Percentiles rank a stretch among this genome's conserved stretches.
phyloP scores from a whole-genome alignment of 2,888 invertebrate species.

The Micropterix aruncella region DNA sequence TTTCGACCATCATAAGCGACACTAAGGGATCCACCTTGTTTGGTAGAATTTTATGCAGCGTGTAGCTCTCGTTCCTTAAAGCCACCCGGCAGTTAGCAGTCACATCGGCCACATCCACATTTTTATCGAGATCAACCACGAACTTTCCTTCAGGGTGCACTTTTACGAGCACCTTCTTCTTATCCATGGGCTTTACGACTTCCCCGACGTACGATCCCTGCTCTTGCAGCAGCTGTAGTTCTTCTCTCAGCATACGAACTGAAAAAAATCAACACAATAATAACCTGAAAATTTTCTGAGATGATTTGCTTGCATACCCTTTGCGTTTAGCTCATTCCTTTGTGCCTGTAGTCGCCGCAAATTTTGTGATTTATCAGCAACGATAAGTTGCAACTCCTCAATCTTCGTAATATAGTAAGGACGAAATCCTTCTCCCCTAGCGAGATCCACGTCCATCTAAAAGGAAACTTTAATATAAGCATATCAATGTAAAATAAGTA shows the following conservation, averaged over 20 bases:
- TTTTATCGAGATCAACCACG: constrained; percentile 97
- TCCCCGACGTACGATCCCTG: constrained; percentile 99
- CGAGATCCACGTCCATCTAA: constrained; percentile 61
- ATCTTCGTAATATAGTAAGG: constrained; percentile 97
- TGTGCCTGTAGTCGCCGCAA: constrained; percentile 94
- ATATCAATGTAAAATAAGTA: background rate
- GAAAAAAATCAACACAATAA: constrained; percentile 13
- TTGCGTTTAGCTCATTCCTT: constrained; percentile 96
- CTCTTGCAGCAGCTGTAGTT: constrained; percentile 89
- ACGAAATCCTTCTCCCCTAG: constrained; percentile 78
- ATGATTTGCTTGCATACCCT: no score
- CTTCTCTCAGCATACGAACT: constrained; percentile 96
- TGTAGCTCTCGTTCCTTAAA: constrained; percentile 95
- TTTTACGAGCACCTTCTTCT: constrained; percentile 98
- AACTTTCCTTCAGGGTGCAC: constrained; percentile 99
- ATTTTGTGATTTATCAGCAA: constrained; percentile 97
- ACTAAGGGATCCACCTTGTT: constrained; percentile 99
- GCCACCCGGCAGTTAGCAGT: constrained; percentile 97
- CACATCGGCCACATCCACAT: constrained; percentile 95
- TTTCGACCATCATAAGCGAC: constrained; percentile 99
- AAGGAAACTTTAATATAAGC: constrained; percentile 9
- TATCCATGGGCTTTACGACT: constrained; percentile 99
- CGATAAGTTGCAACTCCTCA: constrained; percentile 88
- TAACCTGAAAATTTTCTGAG: no score
- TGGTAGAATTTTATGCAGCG: constrained; percentile 94